Evolutionary conservation across 2,113 vertebrate species (phyloP).

Genomic region (Pyxicephalus adspersus): DNA sequence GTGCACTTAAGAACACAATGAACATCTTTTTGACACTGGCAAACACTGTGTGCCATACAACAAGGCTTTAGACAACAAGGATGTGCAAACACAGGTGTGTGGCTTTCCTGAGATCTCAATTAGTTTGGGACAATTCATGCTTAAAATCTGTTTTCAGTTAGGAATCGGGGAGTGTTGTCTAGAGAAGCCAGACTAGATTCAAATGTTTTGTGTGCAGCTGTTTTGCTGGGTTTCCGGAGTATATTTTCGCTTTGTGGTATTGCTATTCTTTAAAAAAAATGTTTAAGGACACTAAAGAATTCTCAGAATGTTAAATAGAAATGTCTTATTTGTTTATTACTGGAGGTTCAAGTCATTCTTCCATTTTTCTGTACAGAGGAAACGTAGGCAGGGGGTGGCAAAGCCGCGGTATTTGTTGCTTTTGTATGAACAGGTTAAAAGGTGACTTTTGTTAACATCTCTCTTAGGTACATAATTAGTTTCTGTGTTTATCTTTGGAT

Average conservation of each 20-base stretch:
- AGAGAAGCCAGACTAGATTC: not conserved
- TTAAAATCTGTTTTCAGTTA: slow-evolving; percentile 64
- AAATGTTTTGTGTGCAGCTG: slow-evolving; percentile 61
- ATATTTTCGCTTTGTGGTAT: slow-evolving; percentile 34
- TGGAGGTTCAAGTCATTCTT: not conserved
- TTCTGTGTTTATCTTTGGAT: slow-evolving; percentile 48
- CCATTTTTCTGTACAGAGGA: slow-evolving; percentile 23
- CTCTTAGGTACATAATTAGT: slow-evolving; percentile 43
- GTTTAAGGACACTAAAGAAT: slow-evolving; percentile 25
- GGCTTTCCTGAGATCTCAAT: slow-evolving; percentile 62
- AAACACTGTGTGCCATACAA: slow-evolving; percentile 51
- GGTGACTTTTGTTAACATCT: slow-evolving; percentile 30
- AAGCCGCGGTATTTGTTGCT: slow-evolving; percentile 31
- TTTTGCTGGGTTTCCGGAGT: not conserved
- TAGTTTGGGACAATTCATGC: slow-evolving; percentile 61
- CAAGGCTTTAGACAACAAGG: slow-evolving; percentile 57
- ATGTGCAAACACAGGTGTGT: slow-evolving; percentile 64
- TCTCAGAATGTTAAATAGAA: slow-evolving; percentile 45
- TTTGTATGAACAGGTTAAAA: slow-evolving; percentile 44
- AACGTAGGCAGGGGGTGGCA: slow-evolving; percentile 17
- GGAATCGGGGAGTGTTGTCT: slow-evolving; percentile 57
- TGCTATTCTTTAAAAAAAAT: slow-evolving; percentile 43
- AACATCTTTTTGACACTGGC: slow-evolving; percentile 36
- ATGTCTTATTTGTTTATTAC: slow-evolving; percentile 26
- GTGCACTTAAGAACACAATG: not conserved